Evolutionary conservation across 2,113 vertebrate species (phyloP), one percentile per base, ranked within the genome.

Genomic region (Machaerirhynchus nigripectus): DNA sequence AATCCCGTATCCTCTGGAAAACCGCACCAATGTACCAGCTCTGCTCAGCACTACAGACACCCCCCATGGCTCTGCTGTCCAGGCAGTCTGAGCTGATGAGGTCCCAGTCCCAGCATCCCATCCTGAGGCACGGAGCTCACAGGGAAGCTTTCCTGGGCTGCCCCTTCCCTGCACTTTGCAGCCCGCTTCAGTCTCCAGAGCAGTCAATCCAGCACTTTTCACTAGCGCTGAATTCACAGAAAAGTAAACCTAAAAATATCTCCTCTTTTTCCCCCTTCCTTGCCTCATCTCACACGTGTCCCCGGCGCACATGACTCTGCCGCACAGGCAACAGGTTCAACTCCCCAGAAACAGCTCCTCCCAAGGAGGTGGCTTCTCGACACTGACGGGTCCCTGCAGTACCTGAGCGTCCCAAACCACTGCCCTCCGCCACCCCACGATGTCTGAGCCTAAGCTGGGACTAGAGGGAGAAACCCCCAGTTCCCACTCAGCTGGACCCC

Each of bases 181-280:
- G 75, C 86, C 65, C 15, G 0, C 33, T 78, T 53, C 89, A 52
- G 15, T 10, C 90, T 93, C 79, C 90, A 33, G 82, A 85, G 78
- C 78, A 90, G 90, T 81, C 95, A 96, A 91, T 90, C 95, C 95
- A 92, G 95, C 93, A 86, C 82, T 96, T 91, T 56, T 85, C 85
- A 31, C 78, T 70, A 60, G 93, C 21, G 46, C 85, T 93, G 95
- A 95, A 93, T 88, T 88, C 95, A 96, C 91, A 93, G 93, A 96
- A 94, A 96, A 96, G 91, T 94, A 84, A 94, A 85, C 10, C 93
- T 83, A 94, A 96, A 93, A 91, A 95, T 91, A 96, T 79, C 81
- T 40, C 70, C 42, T 77, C 39, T 83, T 91, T 87, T 81, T 9
- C 57, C 86, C 74, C 89, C n/a, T 27, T 74, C 78, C 73, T 42